Evolutionary conservation across 2,888 invertebrate species (phyloP), one percentile per base, ranked within the genome.

Genomic region (Morpho deidamia): DNA sequence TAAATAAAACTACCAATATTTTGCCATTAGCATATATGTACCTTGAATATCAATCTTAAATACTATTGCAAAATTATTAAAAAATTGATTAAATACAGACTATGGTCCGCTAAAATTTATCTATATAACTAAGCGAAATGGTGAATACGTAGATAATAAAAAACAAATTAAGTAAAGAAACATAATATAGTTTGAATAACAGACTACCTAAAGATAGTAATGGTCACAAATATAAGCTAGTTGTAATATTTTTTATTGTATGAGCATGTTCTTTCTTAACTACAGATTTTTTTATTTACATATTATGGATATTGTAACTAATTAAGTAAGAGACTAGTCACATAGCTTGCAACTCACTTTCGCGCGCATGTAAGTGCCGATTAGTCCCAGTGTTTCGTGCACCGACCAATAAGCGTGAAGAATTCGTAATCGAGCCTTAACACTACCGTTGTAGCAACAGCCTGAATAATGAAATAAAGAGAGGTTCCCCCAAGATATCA

Each of bases 351-450:
- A 42, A 42, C 56, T 51, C 44, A 60, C 62, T 62, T 62, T 62
- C 62, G 55, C 58, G 49, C 46, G 42, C 56, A 59, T 51, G 58
- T 53, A 56, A 53, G 53, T 53, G 57, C 34, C 39, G 46, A 59
- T 59, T 64, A 49, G 59, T 54, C 48, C 46, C 61, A 55, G 56
- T 37, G 35, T 57, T 59, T 59, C 62, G 58, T 60, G 62, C 51
- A 52, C 43, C 51, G 51, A 47, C 44, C 56, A 55, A 54, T 55
- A 56, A 61, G 61, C 63, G 62, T 64, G 56, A 60, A 61, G 57
- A 64, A 64, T 64, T 47, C 54, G 49, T 62, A 62, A 65, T 63
- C 45, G 55, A 45, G 49, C 38, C 56, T 51, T 51, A 44, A 51
- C 52, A 53, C 51, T 46, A 41, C 42, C 49, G 54, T 51, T 48